Base-by-base conservation (phyloP, 1,140 invertebrate species). In the Drosophila albomicans region DNA sequence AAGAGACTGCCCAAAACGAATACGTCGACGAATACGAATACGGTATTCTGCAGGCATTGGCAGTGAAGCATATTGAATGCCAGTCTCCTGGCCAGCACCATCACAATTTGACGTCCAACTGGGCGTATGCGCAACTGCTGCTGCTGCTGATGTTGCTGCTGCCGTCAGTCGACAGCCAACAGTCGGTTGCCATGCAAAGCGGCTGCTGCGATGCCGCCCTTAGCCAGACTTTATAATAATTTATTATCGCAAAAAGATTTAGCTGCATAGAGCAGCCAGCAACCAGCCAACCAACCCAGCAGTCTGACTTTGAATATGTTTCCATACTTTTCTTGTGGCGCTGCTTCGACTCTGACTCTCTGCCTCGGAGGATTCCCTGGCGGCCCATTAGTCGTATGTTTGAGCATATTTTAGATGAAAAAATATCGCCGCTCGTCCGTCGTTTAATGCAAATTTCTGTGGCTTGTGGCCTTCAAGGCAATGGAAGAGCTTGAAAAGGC, bases 161-260 rank as follows among this genome's bases (percentile, higher is more conserved):
- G 32, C 32, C 32, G 32, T 32, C 32, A 7, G 32, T 8, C 32
- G 32, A 7, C 32, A 7, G 32, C 5, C 25, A 16, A 30, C 45
- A 65, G 67, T 64, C 57, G 76, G 57, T 72, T 89, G 78, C 85
- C 68, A 84, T 88, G 74, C 77, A 82, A 82, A 87, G 77, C 68
- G 82, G 49, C 46, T 32, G 32, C 43, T 11, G 38, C 38, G 8
- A 41, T 8, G 41, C 58, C 64, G 68, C 67, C 56, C 58, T 48
- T 25, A 25, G 15, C 35, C 78, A 81, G 86, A 89, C 86, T 90
- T 89, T 87, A 89, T 89, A 89, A 89, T 89, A 90, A 89, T 89
- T 89, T 89, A 89, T 89, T 88, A 88, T 88, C 85, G 78, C 64
- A 78, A 74, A 78, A 78, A 78, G 75, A 74, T 78, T 74, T 78